phyloP scores from a whole-genome alignment of 2,113 vertebrate genomes.

The Gallinago undulata region DNA sequence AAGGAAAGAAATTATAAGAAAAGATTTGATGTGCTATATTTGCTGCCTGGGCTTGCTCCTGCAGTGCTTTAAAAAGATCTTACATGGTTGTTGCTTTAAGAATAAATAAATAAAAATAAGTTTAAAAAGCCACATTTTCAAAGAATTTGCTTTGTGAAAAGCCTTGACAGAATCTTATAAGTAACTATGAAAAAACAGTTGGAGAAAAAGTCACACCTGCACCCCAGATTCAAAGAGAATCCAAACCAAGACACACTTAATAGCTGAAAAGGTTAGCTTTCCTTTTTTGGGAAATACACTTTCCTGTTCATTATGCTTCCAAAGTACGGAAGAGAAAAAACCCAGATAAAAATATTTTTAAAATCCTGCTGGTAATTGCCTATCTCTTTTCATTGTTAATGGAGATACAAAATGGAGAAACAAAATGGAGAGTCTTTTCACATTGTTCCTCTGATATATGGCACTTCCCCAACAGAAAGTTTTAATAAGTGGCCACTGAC shows the following conservation, averaged over 20 bases:
- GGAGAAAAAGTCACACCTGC: background rate
- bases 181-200: background rate
- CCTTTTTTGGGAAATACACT: background rate
- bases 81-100: background rate
- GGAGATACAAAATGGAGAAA: background rate
- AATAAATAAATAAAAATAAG: conserved; percentile 5
- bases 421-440: background rate
- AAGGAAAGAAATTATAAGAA: background rate
- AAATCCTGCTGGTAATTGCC: background rate
- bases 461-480: background rate
- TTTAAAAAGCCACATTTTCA: background rate
- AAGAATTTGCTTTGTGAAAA: background rate
- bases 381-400: background rate
- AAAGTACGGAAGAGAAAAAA: background rate
- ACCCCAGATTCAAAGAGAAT: background rate
- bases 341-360: background rate
- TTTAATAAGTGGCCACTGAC: background rate
- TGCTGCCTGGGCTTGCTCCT: background rate
- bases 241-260: background rate
- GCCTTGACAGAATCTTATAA: background rate
- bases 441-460: background rate
- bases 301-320: background rate
- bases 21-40: background rate
- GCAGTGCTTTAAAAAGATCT: background rate
- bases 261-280: background rate